Conservation (phyloP, 1,140 invertebrate genomes). For the Drosophila sproati region DNA sequence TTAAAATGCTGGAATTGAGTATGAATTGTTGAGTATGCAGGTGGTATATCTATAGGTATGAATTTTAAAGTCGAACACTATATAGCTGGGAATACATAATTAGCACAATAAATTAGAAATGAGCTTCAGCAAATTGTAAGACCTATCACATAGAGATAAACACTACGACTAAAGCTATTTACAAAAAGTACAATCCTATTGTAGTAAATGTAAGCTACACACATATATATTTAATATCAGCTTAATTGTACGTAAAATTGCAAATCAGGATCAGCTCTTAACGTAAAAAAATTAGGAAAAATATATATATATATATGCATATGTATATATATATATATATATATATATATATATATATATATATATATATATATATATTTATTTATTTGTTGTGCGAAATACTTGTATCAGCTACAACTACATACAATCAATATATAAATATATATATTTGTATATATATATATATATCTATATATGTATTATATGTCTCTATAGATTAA, state of each 20-base stretch:
- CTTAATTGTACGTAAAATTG: constrained; percentile 49
- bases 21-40: constrained; percentile 1
- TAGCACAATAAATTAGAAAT: constrained; percentile 49
- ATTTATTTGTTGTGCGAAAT: constrained; percentile 29
- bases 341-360: constrained; percentile 48
- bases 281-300: constrained; percentile 24
- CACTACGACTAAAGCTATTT: constrained; percentile 69
- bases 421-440: constrained; percentile 13
- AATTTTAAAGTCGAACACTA: constrained; percentile 29
- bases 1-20: constrained; percentile 3
- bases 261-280: constrained; percentile 23
- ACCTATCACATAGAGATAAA: constrained; percentile 76
- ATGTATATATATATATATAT: constrained; percentile 57
- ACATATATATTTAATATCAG: constrained; percentile 11
- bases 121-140: constrained; percentile 69
- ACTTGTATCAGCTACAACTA: constrained; percentile 40
- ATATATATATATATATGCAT: constrained; percentile 48
- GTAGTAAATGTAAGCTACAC: constrained; percentile 23
- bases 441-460: constrained; percentile 14
- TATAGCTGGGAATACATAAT: constrained; percentile 22
- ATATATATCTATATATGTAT: constrained; percentile 2
- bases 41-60: constrained; percentile 3
- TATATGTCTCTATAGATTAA: constrained; percentile 68
- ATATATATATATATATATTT: constrained; percentile 49
- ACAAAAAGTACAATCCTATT: constrained; percentile 49